A percentile compares a stretch with the other conserved stretches of the same genome.
Conservation (phyloP, 2,113 vertebrate species). For the Rhabdornis inornatus region DNA sequence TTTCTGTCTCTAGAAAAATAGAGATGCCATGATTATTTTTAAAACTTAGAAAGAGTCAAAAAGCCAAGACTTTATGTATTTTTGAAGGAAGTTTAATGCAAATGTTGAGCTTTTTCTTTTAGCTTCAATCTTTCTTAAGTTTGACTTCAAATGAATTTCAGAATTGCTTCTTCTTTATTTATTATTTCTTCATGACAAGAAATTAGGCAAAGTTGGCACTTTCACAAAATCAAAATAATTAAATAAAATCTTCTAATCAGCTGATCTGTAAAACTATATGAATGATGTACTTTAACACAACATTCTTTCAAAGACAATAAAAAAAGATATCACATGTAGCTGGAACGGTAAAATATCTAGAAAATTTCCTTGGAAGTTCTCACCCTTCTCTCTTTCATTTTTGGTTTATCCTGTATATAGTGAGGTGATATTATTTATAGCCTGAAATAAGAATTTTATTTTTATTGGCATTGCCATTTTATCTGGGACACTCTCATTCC, state of each 20-base stretch:
- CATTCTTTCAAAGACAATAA: background rate
- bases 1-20: background rate
- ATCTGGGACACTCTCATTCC: background rate
- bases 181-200: background rate
- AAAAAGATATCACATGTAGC: background rate
- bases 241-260: background rate
- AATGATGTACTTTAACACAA: background rate
- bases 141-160: background rate
- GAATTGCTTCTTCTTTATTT: background rate
- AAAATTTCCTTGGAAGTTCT: background rate
- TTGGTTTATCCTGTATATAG: conserved; percentile 9
- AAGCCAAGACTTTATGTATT: background rate
- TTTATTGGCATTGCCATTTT: background rate
- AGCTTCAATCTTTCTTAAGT: background rate
- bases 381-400: background rate
- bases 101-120: background rate
- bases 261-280: background rate
- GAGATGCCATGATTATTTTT: background rate
- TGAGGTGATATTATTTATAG: background rate
- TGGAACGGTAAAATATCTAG: background rate
- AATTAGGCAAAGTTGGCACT: background rate
- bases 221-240: background rate
- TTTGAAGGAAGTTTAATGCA: background rate
- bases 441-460: conserved; percentile 41
- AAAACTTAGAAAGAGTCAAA: background rate